A percentile compares a stretch with the other conserved stretches of the same genome.
Evolutionary conservation across 2,888 invertebrate genomes (phyloP).

Genomic region (Antitype chi): DNA sequence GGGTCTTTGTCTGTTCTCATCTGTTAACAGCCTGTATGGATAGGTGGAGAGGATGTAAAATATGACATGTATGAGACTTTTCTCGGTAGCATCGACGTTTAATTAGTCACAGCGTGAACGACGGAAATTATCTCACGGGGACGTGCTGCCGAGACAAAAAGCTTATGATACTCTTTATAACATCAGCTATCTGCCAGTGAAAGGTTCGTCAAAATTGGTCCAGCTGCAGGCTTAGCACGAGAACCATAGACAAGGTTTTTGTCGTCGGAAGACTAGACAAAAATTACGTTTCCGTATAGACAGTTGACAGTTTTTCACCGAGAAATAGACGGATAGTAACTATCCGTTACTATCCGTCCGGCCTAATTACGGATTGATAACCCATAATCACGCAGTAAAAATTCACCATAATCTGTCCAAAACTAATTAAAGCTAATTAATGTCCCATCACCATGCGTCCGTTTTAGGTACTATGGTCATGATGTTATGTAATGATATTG

Average conservation of each 20-base stretch:
- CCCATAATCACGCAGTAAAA: conserved; percentile 1
- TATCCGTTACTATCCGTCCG: background rate
- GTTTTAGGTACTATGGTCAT: conserved; percentile 16
- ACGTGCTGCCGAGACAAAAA: no score
- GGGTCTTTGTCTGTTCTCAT: conserved; percentile 34
- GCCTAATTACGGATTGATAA: background rate
- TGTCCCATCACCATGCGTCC: background rate
- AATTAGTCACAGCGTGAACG: no score
- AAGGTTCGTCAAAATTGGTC: no score
- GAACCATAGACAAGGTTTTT: no score
- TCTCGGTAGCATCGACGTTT: background rate
- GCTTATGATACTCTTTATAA: no score
- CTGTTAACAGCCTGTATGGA: conserved; percentile 1
- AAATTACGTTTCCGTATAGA: no score
- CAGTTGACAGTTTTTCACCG: no score
- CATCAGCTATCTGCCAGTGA: no score
- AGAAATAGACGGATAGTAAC: background rate
- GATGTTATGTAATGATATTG: conserved; percentile 38
- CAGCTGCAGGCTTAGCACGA: no score
- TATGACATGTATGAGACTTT: background rate
- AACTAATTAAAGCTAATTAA: conserved; percentile 15
- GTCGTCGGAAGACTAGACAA: no score
- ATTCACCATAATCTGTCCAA: background rate
- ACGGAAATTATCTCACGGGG: no score
- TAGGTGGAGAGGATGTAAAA: background rate